Evolutionary conservation across 2,888 invertebrate species (phyloP).

Genomic region (Enchytraeus crypticus): DNA sequence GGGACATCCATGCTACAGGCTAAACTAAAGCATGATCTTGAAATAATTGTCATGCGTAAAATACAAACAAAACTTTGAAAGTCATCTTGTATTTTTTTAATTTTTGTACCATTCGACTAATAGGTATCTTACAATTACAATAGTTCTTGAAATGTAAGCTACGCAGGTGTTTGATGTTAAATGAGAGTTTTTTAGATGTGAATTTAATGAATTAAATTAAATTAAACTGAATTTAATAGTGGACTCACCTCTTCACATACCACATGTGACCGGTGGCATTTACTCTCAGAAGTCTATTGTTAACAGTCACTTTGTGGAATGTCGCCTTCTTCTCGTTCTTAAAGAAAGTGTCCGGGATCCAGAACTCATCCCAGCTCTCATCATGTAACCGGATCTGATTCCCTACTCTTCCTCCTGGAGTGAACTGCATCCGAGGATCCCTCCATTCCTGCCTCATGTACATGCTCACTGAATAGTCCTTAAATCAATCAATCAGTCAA

Average conservation of each 20-base stretch:
- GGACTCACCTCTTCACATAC: conserved; percentile 26
- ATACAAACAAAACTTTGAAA: no score
- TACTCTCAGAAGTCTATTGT: conserved; percentile 21
- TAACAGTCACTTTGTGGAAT: conserved; percentile 26
- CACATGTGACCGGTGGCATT: conserved; percentile 24
- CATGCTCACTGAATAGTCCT: conserved; percentile 25
- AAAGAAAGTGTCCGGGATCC: conserved; percentile 28
- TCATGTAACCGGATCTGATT: conserved; percentile 10
- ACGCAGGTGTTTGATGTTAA: no score
- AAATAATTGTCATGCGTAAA: no score
- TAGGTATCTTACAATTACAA: no score
- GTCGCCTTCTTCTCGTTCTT: conserved; percentile 27
- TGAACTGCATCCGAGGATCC: conserved; percentile 21
- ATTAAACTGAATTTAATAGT: no score
- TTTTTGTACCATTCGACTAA: no score
- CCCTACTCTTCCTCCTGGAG: conserved; percentile 13
- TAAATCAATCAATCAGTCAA: not conserved
- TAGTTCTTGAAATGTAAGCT: no score
- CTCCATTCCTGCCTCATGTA: conserved; percentile 25
- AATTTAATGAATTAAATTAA: no score
- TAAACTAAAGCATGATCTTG: no score
- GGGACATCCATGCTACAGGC: no score
- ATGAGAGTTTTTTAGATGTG: no score
- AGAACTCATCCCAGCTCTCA: conserved; percentile 20
- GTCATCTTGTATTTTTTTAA: no score